A percentile compares a stretch with the other conserved stretches of the same genome.
Conservation (phyloP, 1,140 invertebrate species). For the Trichonephila inaurata region DNA sequence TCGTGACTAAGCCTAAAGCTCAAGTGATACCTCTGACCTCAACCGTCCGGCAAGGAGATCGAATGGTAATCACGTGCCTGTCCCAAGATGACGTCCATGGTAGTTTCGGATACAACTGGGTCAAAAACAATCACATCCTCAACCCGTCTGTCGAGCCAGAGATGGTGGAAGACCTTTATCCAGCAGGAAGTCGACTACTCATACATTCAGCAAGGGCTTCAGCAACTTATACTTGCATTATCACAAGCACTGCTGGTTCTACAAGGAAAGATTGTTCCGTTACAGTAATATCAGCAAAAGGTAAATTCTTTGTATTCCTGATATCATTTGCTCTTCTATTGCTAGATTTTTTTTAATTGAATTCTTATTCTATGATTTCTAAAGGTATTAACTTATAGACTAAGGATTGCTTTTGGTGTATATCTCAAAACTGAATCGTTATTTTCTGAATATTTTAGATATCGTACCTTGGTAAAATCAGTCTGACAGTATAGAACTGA, state of each 20-base stretch:
- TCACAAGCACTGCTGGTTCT: constrained; percentile 70
- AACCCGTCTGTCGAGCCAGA: constrained; percentile 75
- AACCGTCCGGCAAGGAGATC: constrained; percentile 72
- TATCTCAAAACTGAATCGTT: too few relatives aligned
- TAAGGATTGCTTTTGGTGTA: too few relatives aligned
- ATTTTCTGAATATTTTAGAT: too few relatives aligned
- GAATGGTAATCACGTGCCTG: constrained; percentile 76
- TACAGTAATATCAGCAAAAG: constrained; percentile 73
- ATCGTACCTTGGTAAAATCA: too few relatives aligned
- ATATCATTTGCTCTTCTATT: too few relatives aligned
- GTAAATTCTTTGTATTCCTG: not conserved
- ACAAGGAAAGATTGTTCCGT: constrained; percentile 62
- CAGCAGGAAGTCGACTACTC: constrained; percentile 75
- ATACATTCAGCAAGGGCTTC: constrained; percentile 66
- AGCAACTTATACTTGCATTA: constrained; percentile 77
- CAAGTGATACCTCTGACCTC: constrained; percentile 69
- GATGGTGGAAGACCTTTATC: constrained; percentile 78
- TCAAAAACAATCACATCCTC: constrained; percentile 77
- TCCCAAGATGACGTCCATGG: constrained; percentile 65
- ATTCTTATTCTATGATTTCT: too few relatives aligned
- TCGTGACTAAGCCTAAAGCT: constrained; percentile 62
- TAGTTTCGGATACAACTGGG: constrained; percentile 77
- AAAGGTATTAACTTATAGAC: too few relatives aligned
- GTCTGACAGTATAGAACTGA: too few relatives aligned
- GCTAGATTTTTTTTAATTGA: too few relatives aligned